Evolutionary conservation across 2,113 vertebrate genomes (phyloP), one percentile per base, ranked within the genome.

Genomic region (Acrocephalus kingi): DNA sequence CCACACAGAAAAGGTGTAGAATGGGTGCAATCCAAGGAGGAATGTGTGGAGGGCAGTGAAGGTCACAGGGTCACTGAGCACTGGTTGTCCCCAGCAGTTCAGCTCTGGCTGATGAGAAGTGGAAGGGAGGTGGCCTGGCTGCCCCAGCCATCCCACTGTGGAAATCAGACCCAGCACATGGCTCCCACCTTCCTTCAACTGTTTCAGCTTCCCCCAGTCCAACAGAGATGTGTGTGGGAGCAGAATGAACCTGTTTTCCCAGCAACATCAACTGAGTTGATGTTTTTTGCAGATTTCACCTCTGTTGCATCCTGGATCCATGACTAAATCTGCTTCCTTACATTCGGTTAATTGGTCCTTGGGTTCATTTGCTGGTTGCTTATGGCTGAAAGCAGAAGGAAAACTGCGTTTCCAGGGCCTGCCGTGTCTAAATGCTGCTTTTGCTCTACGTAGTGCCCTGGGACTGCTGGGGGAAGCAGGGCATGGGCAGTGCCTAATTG

Each of bases 341-440:
- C 43, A 48, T 74, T 46, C 11, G 1, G 58, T 90, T 95, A 91
- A 94, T 95, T 91, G 75, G 63, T 90, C 90, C 90, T 82, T 90
- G 48, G 55, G 55, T 90, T 96, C 59, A 55, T 90, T 80, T 93
- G 55, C 48, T 9, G 6, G 10, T 48, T 90, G 87, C 63, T 90
- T 75, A 72, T 71, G 90, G 73, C 85, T 83, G 61, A 83, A 90
- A 92, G 61, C 75, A 92, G 64, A 87, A 64, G 61, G 80, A 75
- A 71, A 89, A 75, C 52, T 66, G 13, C 56, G 45, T 83, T 96
- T 94, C 28, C 63, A 90, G 39, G 45, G 52, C 39, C 73, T 61
- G 78, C 51, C 43, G 71, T 74, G 79, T 61, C 69, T 84, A 88
- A 94, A 83, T 72, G 76, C 56, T 90, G 64, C 82, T 86, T 93